Percentiles rank a stretch among this genome's conserved stretches.
These are phyloP conservation scores for Caenorhabditis sinica DNA, from an alignment of 2,888 invertebrate genomes.

Conservation along the genomic window DNA sequence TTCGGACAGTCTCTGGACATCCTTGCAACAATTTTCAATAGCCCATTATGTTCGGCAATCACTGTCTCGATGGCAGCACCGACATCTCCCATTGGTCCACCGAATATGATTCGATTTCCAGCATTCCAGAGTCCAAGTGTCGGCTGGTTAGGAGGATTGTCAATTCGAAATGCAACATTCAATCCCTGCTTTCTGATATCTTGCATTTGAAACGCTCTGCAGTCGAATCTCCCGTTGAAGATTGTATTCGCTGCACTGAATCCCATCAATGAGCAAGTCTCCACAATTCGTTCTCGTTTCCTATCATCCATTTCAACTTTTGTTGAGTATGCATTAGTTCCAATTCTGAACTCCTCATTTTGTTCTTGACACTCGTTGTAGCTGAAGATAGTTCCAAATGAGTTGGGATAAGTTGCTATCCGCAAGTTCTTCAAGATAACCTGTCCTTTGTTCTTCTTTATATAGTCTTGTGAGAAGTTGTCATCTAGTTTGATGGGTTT, in stretches of 20 bases:
- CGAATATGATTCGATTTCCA: not conserved
- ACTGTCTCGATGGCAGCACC: conserved; percentile 30
- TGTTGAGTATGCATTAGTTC: conserved; percentile 1
- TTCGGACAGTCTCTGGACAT: conserved; percentile 4
- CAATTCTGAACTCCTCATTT: conserved; percentile 24
- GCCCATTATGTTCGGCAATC: not conserved
- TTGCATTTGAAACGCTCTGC: conserved; percentile 18
- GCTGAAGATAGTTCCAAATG: conserved; percentile 24
- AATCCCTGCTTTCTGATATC: not conserved
- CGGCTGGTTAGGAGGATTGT: conserved; percentile 22
- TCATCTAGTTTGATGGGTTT: conserved; percentile 14
- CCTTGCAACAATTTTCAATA: conserved; percentile 5
- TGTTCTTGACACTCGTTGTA: not conserved
- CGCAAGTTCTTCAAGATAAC: not conserved
- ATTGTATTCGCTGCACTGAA: conserved; percentile 39
- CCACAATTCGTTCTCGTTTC: conserved; percentile 5
- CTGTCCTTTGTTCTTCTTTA: not conserved
- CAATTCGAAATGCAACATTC: conserved; percentile 23
- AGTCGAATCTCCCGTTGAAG: conserved; percentile 43
- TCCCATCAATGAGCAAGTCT: conserved; percentile 44
- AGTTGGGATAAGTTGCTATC: conserved; percentile 19
- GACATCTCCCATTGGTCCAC: conserved; percentile 13
- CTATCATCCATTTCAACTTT: not conserved
- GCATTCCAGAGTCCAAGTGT: conserved; percentile 21
- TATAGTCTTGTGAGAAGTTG: not conserved